phyloP scores from a whole-genome alignment of 2,888 invertebrate genomes.

The Drosophila setosimentum region DNA sequence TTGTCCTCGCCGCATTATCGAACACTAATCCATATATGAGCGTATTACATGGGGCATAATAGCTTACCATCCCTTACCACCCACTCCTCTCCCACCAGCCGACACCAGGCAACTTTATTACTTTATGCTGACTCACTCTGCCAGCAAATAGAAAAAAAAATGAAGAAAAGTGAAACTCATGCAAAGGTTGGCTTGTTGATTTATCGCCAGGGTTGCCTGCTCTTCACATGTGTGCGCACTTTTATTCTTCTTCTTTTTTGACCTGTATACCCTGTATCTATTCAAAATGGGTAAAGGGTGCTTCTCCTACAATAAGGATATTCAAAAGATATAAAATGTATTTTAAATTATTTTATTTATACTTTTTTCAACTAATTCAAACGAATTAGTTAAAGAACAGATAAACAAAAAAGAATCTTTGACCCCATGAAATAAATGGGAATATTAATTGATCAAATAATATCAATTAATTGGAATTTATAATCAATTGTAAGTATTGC shows the following conservation, averaged over 20 bases:
- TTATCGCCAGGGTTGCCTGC: constrained; percentile 58
- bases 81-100: neutral
- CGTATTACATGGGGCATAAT: constrained; percentile 60
- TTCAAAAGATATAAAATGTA: neutral
- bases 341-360: neutral
- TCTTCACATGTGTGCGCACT: constrained; percentile 54
- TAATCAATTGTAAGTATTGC: no score
- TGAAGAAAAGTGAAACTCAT: constrained; percentile 57
- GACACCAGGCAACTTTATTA: constrained; percentile 62
- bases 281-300: neutral
- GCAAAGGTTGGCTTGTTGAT: constrained; percentile 79
- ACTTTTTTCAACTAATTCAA: no score
- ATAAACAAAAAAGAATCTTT: no score
- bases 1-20: constrained; percentile 55
- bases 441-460: no score
- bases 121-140: constrained; percentile 71
- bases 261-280: neutral
- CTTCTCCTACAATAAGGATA: neutral
- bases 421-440: no score
- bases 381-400: no score
- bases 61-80: constrained; percentile 12
- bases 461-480: no score
- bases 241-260: constrained; percentile 29
- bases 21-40: constrained; percentile 74
- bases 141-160: constrained; percentile 35